Percentiles rank a stretch among this genome's conserved stretches.
phyloP scores from a whole-genome alignment of 2,113 vertebrate species.

The Pterocles gutturalis region DNA sequence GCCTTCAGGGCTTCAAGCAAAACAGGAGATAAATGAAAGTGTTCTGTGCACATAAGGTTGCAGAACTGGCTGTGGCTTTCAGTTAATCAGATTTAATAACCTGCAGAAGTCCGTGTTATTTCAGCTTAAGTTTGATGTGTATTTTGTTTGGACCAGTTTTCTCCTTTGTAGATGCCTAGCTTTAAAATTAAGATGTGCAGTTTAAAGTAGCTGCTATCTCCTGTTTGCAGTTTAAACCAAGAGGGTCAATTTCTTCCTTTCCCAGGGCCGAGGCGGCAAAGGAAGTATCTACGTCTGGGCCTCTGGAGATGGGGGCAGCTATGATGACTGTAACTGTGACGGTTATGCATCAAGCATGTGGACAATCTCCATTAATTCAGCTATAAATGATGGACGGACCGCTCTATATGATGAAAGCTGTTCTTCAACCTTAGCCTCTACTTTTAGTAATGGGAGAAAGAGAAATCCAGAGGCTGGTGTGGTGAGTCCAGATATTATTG shows the following conservation, averaged over 20 bases:
- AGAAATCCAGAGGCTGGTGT: conserved; percentile 96
- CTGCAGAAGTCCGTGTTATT: neutral
- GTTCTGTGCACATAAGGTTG: neutral
- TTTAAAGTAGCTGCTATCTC: neutral
- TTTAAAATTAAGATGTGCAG: neutral
- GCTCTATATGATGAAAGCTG: conserved; percentile 98
- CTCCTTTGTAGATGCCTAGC: neutral
- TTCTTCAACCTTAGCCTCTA: conserved; percentile 96
- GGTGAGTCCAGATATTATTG: conserved; percentile 79
- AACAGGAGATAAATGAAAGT: conserved; percentile 13
- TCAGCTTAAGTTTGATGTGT: neutral
- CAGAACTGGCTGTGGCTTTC: neutral
- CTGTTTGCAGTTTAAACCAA: neutral
- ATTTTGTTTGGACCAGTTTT: neutral
- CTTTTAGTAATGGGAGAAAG: conserved; percentile 98
- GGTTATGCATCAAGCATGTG: conserved; percentile 99
- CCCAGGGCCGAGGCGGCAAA: conserved; percentile 92
- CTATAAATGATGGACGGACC: conserved; percentile 96
- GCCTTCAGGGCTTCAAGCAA: neutral
- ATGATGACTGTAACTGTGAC: conserved; percentile 98
- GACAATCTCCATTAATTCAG: conserved; percentile 99
- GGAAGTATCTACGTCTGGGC: conserved; percentile 99
- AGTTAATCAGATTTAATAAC: neutral
- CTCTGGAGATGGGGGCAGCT: conserved; percentile 96
- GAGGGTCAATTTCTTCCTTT: neutral